These are phyloP conservation scores for Harmothoe impar DNA, from an alignment of 2,888 invertebrate genomes.

Conservation along the genomic window DNA sequence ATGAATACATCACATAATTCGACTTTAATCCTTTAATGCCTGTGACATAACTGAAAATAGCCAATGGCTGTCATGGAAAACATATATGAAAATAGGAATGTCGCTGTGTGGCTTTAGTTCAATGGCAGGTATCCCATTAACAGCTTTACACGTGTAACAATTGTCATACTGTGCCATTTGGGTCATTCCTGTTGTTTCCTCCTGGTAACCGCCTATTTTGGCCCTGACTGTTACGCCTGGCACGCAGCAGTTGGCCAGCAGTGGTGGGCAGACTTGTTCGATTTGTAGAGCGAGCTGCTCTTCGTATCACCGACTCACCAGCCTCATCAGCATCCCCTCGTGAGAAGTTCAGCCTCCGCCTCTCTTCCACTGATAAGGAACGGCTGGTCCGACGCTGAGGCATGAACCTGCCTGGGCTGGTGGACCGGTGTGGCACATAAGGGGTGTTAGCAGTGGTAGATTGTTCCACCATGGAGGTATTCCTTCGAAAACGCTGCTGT, in stretches of 20 bases:
- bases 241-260: constrained; percentile 50
- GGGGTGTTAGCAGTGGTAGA: not conserved
- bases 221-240: constrained; percentile 26
- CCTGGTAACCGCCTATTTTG: not conserved
- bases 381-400: not conserved
- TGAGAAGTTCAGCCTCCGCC: not conserved
- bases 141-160: not conserved
- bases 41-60: too few species aligned
- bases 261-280: constrained; percentile 48
- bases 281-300: not conserved
- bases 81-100: too few species aligned
- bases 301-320: constrained; percentile 4
- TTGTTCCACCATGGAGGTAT: not conserved
- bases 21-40: too few species aligned
- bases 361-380: not conserved
- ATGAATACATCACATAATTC: too few species aligned
- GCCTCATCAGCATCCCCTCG: not conserved
- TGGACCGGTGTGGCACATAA: constrained; percentile 25
- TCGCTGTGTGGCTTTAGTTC: too few species aligned
- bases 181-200: not conserved
- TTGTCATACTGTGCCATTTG: not conserved
- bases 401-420: not conserved
- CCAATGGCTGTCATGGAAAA: too few species aligned
- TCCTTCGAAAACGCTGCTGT: constrained; percentile 47
- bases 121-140: too few species aligned